These are phyloP conservation scores for Callopanchax toddi DNA, from an alignment of 2,113 vertebrate genomes.

Conservation along the genomic window DNA sequence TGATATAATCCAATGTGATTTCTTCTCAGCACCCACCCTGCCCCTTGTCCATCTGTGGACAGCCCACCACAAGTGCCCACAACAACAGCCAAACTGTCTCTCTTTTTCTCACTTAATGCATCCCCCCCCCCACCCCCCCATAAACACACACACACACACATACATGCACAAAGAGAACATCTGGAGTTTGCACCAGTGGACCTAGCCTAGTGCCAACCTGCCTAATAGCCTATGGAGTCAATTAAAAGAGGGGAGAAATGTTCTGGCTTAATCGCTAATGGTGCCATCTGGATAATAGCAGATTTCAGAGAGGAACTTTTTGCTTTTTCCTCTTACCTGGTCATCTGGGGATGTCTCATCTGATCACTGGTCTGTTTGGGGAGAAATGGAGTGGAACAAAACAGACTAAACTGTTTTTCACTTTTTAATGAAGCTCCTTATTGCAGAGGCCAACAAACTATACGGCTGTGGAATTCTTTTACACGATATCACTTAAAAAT, in stretches of 20 bases:
- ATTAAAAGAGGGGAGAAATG: constrained; percentile 85
- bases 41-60: constrained; percentile 77
- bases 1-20: constrained; percentile 85
- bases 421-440: constrained; percentile 72
- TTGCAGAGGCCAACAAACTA: constrained; percentile 31
- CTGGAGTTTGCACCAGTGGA: constrained; percentile 80
- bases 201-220: constrained; percentile 82
- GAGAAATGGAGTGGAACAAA: constrained; percentile 75
- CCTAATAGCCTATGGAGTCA: constrained; percentile 87
- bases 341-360: constrained; percentile 78
- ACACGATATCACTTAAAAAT: constrained; percentile 19
- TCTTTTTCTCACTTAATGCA: constrained; percentile 21
- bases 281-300: constrained; percentile 85
- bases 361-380: constrained; percentile 68
- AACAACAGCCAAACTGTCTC: constrained; percentile 49
- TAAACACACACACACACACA: constrained; percentile 14
- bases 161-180: constrained; percentile 72
- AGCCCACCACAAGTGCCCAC: constrained; percentile 57
- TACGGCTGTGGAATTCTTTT: constrained; percentile 12
- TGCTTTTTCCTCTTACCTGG: constrained; percentile 81
- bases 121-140: no score
- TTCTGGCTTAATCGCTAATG: constrained; percentile 83
- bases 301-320: constrained; percentile 78
- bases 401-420: constrained; percentile 73
- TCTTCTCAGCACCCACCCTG: constrained; percentile 72